Evolutionary conservation across 2,888 invertebrate genomes (phyloP).

Genomic region (Leucania comma): DNA sequence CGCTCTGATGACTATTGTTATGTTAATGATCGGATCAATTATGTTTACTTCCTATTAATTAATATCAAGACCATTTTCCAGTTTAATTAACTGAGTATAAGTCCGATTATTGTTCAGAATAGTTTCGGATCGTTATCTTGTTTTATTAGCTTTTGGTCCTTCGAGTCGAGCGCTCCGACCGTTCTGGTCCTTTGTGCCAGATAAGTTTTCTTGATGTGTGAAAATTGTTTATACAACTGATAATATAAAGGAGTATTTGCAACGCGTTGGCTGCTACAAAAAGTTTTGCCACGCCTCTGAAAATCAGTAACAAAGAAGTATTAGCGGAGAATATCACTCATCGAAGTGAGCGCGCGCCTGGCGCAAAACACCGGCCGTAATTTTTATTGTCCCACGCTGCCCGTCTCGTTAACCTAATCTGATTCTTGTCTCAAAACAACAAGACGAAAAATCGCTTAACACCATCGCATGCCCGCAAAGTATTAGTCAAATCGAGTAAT

Average conservation of each 20-base stretch:
- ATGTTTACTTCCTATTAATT: conserved; percentile 73
- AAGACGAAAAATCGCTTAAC: conserved; percentile 80
- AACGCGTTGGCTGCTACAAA: conserved; percentile 23
- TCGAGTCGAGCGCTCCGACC: conserved; percentile 5
- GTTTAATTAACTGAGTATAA: conserved; percentile 45
- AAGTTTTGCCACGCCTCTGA: conserved; percentile 70
- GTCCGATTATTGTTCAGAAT: conserved; percentile 38
- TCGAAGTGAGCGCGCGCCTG: conserved; percentile 82
- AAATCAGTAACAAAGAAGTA: conserved; percentile 83
- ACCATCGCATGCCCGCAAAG: conserved; percentile 72
- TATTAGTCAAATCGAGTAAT: conserved; percentile 84
- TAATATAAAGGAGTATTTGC: conserved; percentile 6
- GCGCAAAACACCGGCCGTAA: conserved; percentile 84
- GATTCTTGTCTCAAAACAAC: conserved; percentile 77
- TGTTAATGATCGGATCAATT: conserved; percentile 76
- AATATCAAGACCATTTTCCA: conserved; percentile 42
- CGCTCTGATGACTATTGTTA: conserved; percentile 69
- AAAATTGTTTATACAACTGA: neutral
- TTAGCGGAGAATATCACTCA: conserved; percentile 84
- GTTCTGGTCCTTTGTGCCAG: conserved; percentile 10
- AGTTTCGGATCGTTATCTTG: conserved; percentile 44
- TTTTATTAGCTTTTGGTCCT: conserved; percentile 46
- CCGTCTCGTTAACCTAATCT: conserved; percentile 76
- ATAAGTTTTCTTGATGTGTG: neutral
- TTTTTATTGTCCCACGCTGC: conserved; percentile 85